A percentile compares a stretch with the other conserved stretches of the same genome.
Conservation (phyloP, 2,113 vertebrate species). For the Lampris megalopsis region DNA sequence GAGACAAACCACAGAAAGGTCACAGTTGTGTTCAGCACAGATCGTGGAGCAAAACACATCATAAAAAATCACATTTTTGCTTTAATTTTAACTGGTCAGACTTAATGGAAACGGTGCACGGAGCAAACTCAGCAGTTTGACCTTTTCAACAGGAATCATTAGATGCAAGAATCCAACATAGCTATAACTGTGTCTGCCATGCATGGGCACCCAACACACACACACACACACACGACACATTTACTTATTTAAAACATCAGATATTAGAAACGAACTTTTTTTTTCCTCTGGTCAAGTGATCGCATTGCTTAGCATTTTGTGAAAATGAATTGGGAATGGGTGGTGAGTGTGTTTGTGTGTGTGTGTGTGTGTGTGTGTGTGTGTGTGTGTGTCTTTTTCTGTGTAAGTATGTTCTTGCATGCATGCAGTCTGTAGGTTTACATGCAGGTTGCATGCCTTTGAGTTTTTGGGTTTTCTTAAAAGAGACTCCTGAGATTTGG, state of each 20-base stretch:
- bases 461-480: constrained; percentile 28
- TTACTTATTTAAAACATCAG: constrained; percentile 12
- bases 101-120: constrained; percentile 33
- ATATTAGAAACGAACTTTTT: constrained; percentile 26
- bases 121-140: constrained; percentile 30
- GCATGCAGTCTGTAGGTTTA: neutral
- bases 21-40: constrained; percentile 14
- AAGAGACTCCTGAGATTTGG: constrained; percentile 41
- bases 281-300: constrained; percentile 25
- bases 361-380: constrained; percentile 10
- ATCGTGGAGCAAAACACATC: neutral
- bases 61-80: neutral
- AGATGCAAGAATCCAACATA: constrained; percentile 44
- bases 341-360: constrained; percentile 1
- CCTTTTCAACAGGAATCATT: constrained; percentile 22
- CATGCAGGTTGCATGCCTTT: constrained; percentile 5
- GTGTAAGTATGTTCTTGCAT: neutral
- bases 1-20: neutral
- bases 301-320: constrained; percentile 42
- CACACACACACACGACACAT: neutral
- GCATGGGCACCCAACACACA: neutral
- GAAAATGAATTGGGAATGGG: constrained; percentile 15
- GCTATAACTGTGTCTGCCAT: constrained; percentile 23
- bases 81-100: constrained; percentile 41
- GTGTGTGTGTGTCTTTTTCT: neutral